A percentile compares a stretch with the other conserved stretches of the same genome.
Conservation (phyloP, 2,888 invertebrate species). For the Drosophila imparisetae region DNA sequence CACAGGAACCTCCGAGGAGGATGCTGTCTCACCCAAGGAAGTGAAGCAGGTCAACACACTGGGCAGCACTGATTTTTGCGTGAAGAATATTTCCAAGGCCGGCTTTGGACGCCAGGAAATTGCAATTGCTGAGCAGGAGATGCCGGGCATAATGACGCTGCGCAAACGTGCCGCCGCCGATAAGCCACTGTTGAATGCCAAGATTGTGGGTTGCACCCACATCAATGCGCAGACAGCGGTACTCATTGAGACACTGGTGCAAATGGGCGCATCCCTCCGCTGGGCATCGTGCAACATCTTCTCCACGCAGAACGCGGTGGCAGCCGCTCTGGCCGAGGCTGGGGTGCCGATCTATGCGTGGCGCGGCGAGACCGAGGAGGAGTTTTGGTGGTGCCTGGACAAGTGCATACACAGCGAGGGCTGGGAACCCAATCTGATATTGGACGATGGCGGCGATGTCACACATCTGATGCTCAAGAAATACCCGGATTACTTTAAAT, state of each 20-base stretch:
- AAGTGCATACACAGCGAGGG: conserved; percentile 93
- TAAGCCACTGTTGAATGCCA: conserved; percentile 96
- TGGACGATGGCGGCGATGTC: conserved; percentile 98
- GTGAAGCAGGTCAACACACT: conserved; percentile 94
- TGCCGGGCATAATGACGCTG: conserved; percentile 98
- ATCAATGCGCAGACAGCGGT: conserved; percentile 99
- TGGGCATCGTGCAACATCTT: conserved; percentile 99
- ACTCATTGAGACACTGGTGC: conserved; percentile 93
- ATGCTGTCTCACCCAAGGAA: conserved; percentile 95
- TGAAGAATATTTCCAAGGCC: conserved; percentile 92
- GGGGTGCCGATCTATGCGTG: conserved; percentile 96
- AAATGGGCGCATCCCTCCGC: conserved; percentile 94
- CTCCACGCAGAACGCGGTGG: conserved; percentile 98
- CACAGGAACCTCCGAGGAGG: conserved; percentile 94
- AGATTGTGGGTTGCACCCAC: conserved; percentile 98
- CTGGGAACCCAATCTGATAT: conserved; percentile 98
- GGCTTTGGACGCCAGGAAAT: conserved; percentile 97
- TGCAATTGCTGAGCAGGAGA: conserved; percentile 98
- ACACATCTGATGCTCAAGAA: conserved; percentile 98
- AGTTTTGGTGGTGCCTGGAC: conserved; percentile 99
- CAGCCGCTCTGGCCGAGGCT: conserved; percentile 96
- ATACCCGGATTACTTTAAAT: conserved; percentile 95
- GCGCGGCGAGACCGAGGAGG: conserved; percentile 98
- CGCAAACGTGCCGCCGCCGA: conserved; percentile 95
- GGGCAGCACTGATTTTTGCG: conserved; percentile 95